A percentile compares a stretch with the other conserved stretches of the same genome.
Conservation (phyloP, 2,797 vertebrate genomes). For the Gymnocypris eckloni region DNA sequence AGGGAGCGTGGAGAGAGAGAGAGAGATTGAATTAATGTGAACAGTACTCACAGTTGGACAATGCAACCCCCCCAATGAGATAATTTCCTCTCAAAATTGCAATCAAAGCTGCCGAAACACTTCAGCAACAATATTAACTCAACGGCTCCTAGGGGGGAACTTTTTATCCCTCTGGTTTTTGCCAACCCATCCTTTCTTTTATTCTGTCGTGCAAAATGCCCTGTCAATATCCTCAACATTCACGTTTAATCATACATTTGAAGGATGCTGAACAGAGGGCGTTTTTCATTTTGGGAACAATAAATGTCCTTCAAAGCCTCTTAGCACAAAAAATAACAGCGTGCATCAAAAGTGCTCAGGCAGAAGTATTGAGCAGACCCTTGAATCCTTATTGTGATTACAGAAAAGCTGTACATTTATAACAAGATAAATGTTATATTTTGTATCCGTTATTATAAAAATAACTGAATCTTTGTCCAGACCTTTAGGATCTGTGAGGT, state of each 20-base stretch:
- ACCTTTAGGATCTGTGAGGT: neutral
- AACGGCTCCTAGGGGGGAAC: constrained; percentile 73
- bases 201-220: constrained; percentile 48
- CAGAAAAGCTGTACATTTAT: constrained; percentile 8
- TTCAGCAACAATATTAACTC: constrained; percentile 79
- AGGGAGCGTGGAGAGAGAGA: constrained; percentile 59
- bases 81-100: constrained; percentile 83
- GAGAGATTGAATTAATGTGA: constrained; percentile 77
- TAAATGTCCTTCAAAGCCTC: constrained; percentile 31
- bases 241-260: constrained; percentile 43
- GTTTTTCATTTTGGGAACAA: constrained; percentile 40
- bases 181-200: constrained; percentile 48
- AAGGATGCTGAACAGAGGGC: constrained; percentile 32
- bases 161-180: constrained; percentile 70
- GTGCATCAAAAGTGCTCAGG: constrained; percentile 10
- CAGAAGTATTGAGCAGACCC: constrained; percentile 2
- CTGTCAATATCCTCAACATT: constrained; percentile 39
- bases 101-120: constrained; percentile 83
- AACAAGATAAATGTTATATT: constrained; percentile 5
- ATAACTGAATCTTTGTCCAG: neutral
- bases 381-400: constrained; percentile 23
- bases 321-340: constrained; percentile 19
- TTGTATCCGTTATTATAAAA: neutral
- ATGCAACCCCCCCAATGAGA: constrained; percentile 79
- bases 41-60: constrained; percentile 77